Evolutionary conservation across 2,888 invertebrate genomes (phyloP).

Genomic region (Agonopterix alstromeriana): DNA sequence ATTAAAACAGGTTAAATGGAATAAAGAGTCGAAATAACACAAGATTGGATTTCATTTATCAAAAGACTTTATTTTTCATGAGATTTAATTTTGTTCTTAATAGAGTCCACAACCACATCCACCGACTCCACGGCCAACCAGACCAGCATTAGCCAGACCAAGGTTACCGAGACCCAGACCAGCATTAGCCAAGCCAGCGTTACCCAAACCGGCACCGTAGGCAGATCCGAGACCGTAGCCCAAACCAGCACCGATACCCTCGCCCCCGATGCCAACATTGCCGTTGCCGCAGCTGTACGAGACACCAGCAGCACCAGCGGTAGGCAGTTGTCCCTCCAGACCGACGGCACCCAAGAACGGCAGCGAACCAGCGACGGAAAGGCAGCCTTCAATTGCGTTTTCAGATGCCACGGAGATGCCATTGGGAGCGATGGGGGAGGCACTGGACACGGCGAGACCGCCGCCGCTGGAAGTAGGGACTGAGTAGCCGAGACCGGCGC

Average conservation of each 20-base stretch:
- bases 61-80: not conserved
- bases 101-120: not conserved
- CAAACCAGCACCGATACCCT: conserved; percentile 11
- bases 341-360: conserved; percentile 26
- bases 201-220: not conserved
- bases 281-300: conserved; percentile 29
- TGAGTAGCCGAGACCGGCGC: not conserved
- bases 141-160: not conserved
- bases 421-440: conserved; percentile 20
- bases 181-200: not conserved
- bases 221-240: conserved; percentile 7
- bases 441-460: conserved; percentile 16
- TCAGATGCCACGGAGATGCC: conserved; percentile 27
- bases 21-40: no score
- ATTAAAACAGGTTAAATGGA: no score
- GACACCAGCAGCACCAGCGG: conserved; percentile 23
- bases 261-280: conserved; percentile 3
- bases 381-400: conserved; percentile 22
- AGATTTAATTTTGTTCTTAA: not conserved
- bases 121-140: not conserved
- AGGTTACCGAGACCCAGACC: not conserved
- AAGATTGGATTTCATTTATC: no score
- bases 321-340: conserved; percentile 20
- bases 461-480: conserved; percentile 5
- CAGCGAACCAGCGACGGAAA: conserved; percentile 19